Base-by-base conservation (phyloP, 2,888 invertebrate species). In the Sinohyriopsis cumingii region DNA sequence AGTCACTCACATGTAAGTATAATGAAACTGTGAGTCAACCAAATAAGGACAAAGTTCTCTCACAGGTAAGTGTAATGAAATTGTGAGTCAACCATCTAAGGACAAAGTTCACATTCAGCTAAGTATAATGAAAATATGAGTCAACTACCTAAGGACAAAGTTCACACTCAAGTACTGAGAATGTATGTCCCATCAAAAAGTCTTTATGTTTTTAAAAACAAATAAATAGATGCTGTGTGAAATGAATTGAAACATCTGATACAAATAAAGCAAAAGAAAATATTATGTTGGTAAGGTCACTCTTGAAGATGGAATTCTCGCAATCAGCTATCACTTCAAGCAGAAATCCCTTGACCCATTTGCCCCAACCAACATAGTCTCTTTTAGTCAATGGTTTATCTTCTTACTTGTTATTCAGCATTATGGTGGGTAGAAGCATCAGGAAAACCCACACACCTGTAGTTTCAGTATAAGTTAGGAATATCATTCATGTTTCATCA, bases 401-500 rank as follows among this genome's bases (percentile, higher is more conserved):
- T 59, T 83, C 76, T 61, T 80, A 78, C 69, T 87, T 87, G 57
- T 71, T 73, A 67, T 89, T 86, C 63, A 89, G 80, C 33, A 90
- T 77, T 9, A 91, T 69, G 5, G 89, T 84, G 0, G 91, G 90
- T 19, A 90, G 79, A 6, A 91, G 69, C 5, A 89, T 90, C 3
- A 87, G 71, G 22, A 90, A 79, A 20, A 90, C 86, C 90, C 91
- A 91, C 15, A 89, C 74, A 57, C 89, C 90, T 90, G 73, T 20
- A 81, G 33, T 33, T 33, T 33, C 9, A 33, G 9, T 33, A 33
- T 33, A 33, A 33, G 7, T 33, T 33, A 33, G 9, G 7, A 7
- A 1, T 5, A 7, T 33, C 7, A 33, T 33, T 33, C 33, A 33
- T 33, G 33, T 33, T 33, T 33, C 33, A 33, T 33, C 33, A 33